Conservation (phyloP, 2,888 invertebrate genomes). For the Drosophila conformis region DNA sequence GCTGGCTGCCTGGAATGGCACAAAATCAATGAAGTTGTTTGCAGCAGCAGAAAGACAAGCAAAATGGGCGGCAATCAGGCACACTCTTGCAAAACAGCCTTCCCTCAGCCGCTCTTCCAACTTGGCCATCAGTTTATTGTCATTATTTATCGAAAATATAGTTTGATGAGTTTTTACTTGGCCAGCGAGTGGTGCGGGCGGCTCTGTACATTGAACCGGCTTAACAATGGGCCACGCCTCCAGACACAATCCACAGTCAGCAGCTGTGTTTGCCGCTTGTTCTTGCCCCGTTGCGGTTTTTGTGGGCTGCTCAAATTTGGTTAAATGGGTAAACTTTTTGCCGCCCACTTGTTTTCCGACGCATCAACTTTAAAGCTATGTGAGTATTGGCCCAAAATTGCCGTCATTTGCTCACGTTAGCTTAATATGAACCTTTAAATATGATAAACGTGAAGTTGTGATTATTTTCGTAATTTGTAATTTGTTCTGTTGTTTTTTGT, state of each 20-base stretch:
- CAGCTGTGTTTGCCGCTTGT: conserved; percentile 42
- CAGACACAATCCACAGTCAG: conserved; percentile 2
- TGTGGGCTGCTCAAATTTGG: conserved; percentile 59
- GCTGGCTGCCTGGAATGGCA: conserved; percentile 51
- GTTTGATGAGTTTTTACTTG: conserved; percentile 78
- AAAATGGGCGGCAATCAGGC: conserved; percentile 21
- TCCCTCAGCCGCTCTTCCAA: neutral
- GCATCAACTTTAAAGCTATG: conserved; percentile 49
- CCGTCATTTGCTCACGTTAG: conserved; percentile 17
- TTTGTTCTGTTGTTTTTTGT: neutral
- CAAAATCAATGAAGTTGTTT: conserved; percentile 75
- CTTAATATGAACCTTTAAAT: neutral
- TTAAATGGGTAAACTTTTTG: conserved; percentile 68
- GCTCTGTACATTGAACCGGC: conserved; percentile 45
- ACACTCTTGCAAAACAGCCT: neutral
- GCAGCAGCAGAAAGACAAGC: conserved; percentile 12
- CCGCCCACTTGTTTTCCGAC: conserved; percentile 33
- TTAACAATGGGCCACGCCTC: conserved; percentile 26
- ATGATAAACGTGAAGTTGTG: neutral
- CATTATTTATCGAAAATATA: conserved; percentile 80
- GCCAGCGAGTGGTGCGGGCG: conserved; percentile 19
- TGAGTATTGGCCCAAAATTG: conserved; percentile 35
- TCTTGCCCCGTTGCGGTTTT: conserved; percentile 57
- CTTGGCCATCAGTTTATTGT: conserved; percentile 24
- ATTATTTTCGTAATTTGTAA: neutral